phyloP scores from a whole-genome alignment of 2,888 invertebrate species.

The Diarsia mendica region DNA sequence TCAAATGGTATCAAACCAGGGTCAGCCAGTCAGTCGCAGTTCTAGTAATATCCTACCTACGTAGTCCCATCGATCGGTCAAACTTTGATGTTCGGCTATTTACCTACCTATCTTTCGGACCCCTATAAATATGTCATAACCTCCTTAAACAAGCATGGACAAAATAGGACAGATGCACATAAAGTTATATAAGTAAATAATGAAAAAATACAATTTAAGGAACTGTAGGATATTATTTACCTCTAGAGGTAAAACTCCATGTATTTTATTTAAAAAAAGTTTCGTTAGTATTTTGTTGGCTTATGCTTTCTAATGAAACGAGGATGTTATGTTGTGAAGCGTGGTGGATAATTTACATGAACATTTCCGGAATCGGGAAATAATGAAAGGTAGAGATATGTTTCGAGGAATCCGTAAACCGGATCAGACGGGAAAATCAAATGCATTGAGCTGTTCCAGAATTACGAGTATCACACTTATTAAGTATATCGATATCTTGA shows the following conservation, averaged over 20 bases:
- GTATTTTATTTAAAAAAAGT: neutral
- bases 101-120: conserved; percentile 23
- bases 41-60: neutral
- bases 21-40: neutral
- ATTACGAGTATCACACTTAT: too few relatives aligned
- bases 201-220: neutral
- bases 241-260: neutral
- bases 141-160: conserved; percentile 14
- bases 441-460: too few relatives aligned
- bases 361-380: too few relatives aligned
- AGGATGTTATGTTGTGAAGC: neutral
- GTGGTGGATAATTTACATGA: too few relatives aligned
- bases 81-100: conserved; percentile 9
- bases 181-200: conserved; percentile 27
- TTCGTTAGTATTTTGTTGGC: neutral
- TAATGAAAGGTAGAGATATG: too few relatives aligned
- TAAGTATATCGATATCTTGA: too few relatives aligned
- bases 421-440: too few relatives aligned
- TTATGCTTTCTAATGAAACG: neutral
- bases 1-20: neutral
- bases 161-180: conserved; percentile 9
- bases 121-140: conserved; percentile 27
- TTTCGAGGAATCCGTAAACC: too few relatives aligned
- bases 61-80: neutral
- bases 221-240: neutral